Conservation (phyloP, 2,888 invertebrate species). For the Tuta absoluta region DNA sequence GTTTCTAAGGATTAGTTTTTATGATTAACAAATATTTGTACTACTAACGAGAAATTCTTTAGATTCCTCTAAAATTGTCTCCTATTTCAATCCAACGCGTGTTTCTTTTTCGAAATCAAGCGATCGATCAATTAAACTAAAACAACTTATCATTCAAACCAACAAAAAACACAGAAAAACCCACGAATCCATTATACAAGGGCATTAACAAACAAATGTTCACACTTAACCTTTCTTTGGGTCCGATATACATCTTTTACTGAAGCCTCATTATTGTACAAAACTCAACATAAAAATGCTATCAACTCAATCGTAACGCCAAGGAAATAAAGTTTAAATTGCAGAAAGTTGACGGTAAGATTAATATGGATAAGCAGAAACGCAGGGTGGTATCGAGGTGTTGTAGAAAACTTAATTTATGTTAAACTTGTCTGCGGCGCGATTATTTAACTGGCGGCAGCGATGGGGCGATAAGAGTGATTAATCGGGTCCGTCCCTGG, state of each 20-base stretch:
- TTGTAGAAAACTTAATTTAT: constrained; percentile 80
- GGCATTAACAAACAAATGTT: constrained; percentile 80
- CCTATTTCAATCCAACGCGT: constrained; percentile 3
- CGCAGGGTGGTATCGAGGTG: constrained; percentile 74
- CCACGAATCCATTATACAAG: constrained; percentile 74
- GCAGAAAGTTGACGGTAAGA: constrained; percentile 8
- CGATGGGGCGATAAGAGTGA: constrained; percentile 76
- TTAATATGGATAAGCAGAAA: constrained; percentile 34
- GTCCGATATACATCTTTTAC: constrained; percentile 73
- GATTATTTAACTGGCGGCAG: constrained; percentile 76
- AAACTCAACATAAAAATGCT: constrained; percentile 41
- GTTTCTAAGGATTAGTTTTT: too few relatives aligned
- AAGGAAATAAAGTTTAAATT: constrained; percentile 42
- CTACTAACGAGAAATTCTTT: neutral
- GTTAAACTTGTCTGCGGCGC: constrained; percentile 75
- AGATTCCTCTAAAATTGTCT: neutral
- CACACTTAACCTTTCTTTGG: constrained; percentile 79
- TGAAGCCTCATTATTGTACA: constrained; percentile 71
- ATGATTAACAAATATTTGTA: too few relatives aligned
- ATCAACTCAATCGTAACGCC: constrained; percentile 30
- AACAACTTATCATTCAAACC: constrained; percentile 68
- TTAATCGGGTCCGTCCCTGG: constrained; percentile 64
- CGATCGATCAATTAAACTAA: constrained; percentile 64
- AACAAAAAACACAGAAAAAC: constrained; percentile 66
- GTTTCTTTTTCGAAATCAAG: constrained; percentile 32